Evolutionary conservation across 2,888 invertebrate species (phyloP).

Genomic region (Axea sp.): DNA sequence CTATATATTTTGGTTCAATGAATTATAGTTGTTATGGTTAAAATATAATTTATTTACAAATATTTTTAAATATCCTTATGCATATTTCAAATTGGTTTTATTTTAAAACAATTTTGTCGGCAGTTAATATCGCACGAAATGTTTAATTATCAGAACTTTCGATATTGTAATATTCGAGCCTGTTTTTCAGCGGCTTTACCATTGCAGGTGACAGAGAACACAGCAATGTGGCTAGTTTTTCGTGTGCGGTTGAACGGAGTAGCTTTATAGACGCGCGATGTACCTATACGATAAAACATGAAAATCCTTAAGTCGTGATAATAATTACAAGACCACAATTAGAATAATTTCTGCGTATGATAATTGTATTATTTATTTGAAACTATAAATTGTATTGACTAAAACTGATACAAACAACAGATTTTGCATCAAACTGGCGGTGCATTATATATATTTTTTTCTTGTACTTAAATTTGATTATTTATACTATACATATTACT

Average conservation of each 20-base stretch:
- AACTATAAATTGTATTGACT: conserved; percentile 28
- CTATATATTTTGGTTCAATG: too few species aligned
- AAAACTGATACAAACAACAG: too few species aligned
- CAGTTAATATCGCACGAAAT: too few species aligned
- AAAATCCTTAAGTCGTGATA: conserved; percentile 69
- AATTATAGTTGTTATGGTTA: too few species aligned
- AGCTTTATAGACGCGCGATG: conserved; percentile 42
- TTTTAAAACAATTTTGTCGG: too few species aligned
- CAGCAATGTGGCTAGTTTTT: conserved; percentile 72
- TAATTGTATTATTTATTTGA: conserved; percentile 74
- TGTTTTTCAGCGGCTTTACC: conserved; percentile 71
- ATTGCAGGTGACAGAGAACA: conserved; percentile 70
- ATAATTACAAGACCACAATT: conserved; percentile 73
- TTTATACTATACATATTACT: too few species aligned
- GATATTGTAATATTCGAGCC: conserved; percentile 36
- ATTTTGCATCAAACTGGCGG: too few species aligned
- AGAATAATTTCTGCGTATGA: conserved; percentile 71
- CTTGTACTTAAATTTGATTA: too few species aligned
- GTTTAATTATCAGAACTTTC: conserved; percentile 41
- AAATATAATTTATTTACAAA: too few species aligned
- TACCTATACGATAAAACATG: conserved; percentile 55
- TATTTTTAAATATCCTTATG: too few species aligned
- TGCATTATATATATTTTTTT: too few species aligned
- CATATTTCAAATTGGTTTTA: too few species aligned
- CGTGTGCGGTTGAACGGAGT: conserved; percentile 67